Conservation (phyloP, 2,797 vertebrate genomes). For the Pelodytes ibericus region DNA sequence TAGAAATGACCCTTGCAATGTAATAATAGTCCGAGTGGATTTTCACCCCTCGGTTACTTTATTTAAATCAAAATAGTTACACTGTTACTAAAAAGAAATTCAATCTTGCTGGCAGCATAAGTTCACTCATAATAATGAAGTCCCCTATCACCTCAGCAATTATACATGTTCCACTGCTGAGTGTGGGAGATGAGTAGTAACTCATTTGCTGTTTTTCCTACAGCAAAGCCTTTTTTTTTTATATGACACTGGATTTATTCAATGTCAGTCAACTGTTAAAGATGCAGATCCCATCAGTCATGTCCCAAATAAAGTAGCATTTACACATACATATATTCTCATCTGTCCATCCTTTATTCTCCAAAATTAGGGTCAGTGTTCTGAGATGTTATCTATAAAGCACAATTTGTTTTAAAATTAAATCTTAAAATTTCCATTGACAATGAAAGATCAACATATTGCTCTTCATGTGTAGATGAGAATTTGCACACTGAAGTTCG, state of each 20-base stretch:
- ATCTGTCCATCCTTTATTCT: too few species aligned
- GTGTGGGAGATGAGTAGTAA: conserved; percentile 60
- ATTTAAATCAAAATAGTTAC: conserved; percentile 35
- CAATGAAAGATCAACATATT: too few species aligned
- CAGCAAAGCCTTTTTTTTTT: conserved; percentile 71
- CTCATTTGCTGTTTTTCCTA: conserved; percentile 64
- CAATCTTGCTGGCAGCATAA: conserved; percentile 59
- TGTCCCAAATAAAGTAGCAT: neutral
- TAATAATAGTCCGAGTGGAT: neutral
- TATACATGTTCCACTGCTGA: conserved; percentile 66
- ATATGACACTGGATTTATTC: conserved; percentile 69
- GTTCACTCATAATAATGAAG: conserved; percentile 66
- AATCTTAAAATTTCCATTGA: too few species aligned
- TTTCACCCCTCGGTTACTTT: conserved; percentile 26
- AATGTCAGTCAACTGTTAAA: conserved; percentile 71
- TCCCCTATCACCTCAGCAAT: conserved; percentile 64
- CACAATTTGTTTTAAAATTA: too few species aligned
- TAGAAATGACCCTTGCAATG: too few species aligned
- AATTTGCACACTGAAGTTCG: too few species aligned
- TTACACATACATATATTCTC: too few species aligned
- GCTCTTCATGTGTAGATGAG: too few species aligned
- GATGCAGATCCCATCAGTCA: conserved; percentile 2
- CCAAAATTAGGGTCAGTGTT: too few species aligned
- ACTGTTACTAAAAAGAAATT: conserved; percentile 38
- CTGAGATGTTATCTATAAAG: too few species aligned